Evolutionary conservation across 2,888 invertebrate genomes (phyloP), one percentile per base, ranked within the genome.

Genomic region (Rhogogaster chlorosoma): DNA sequence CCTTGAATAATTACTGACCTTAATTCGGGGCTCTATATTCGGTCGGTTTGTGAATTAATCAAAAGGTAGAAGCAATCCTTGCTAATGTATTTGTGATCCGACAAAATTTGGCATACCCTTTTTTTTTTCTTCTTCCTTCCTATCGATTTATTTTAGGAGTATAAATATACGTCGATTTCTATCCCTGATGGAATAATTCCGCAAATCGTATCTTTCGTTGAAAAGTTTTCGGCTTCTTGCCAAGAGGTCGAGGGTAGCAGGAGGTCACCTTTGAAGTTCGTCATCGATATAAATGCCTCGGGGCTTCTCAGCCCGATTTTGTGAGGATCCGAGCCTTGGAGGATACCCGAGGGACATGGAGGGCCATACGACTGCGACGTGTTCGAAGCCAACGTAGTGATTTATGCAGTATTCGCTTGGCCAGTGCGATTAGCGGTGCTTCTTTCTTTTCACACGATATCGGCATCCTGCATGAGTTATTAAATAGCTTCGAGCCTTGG

Each of bases 231-330:
- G 57, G 61, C 80, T 80, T 80, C 61, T 22, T 80, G 22, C 80
- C 57, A 57, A 80, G 77, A 80, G 80, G 57, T 80, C 61, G 57
- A 80, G 32, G 80, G n/a, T 38, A 32, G 4, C 57, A 36, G 61
- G 57, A 80, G 80, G 80, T 80, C 80, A 80, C 80, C 61, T 80
- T 80, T 80, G 61, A 80, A 61, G 80, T 80, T 80, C 38, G 80
- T 80, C 80, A 61, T 80, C 80, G 61, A 80, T 80, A 80, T 80
- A 80, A 80, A 80, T 80, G 80, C 61, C 80, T 80, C 38, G 80
- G 80, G 80, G 80, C 80, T 80, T 80, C 80, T 57, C 80, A 38
- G 80, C 61, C 38, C 57, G 57, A 38, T 80, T 61, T 26, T 2
- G 61, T 61, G 57, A 26, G 57, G 36, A 38, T 80, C 22, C 38